phyloP scores from a whole-genome alignment of 2,888 invertebrate genomes.

The Tipula unca region DNA sequence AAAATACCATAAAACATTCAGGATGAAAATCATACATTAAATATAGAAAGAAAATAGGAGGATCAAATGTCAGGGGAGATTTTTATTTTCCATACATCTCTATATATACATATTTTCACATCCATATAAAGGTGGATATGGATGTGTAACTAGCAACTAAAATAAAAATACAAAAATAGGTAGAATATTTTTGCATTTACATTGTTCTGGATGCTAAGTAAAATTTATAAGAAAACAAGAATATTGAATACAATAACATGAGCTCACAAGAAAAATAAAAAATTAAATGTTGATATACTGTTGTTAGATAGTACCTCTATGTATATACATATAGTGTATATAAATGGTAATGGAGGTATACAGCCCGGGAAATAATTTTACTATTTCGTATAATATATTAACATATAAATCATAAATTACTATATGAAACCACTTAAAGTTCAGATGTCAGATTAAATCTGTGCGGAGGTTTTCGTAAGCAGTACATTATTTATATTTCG shows the following conservation, averaged over 20 bases:
- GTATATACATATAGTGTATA: neutral
- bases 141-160: neutral
- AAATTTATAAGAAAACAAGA: neutral
- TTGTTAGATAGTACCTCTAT: neutral
- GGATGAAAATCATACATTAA: conserved; percentile 8
- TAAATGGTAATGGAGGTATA: neutral
- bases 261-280: neutral
- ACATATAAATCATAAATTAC: no score
- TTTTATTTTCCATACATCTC: neutral
- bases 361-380: neutral
- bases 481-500: no score
- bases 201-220: neutral
- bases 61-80: neutral
- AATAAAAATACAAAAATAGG: neutral
- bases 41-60: neutral
- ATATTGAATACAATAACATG: neutral
- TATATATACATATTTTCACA: neutral
- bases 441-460: no score
- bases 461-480: no score
- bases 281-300: neutral
- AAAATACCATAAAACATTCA: conserved; percentile 8
- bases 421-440: no score
- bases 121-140: neutral
- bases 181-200: neutral
- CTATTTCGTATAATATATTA: no score